A percentile compares a stretch with the other conserved stretches of the same genome.
These are phyloP conservation scores for Harpagoxenus sublaevis DNA, from an alignment of 2,888 invertebrate genomes.

Conservation along the genomic window DNA sequence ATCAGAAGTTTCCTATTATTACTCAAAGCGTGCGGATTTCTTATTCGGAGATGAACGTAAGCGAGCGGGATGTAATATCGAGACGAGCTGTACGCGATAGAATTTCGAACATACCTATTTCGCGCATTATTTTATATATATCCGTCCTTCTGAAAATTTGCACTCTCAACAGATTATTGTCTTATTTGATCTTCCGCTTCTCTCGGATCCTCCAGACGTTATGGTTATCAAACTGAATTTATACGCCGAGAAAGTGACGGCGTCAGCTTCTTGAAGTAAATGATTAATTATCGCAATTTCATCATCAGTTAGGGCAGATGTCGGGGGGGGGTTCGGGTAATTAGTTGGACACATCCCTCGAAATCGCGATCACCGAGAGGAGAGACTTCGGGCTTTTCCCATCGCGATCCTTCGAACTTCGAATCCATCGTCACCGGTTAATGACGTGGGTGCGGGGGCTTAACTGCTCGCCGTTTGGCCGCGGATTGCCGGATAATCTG, in stretches of 20 bases:
- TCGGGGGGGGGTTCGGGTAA: slow-evolving; percentile 17
- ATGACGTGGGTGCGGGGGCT: slow-evolving; percentile 50
- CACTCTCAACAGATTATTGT: slow-evolving; percentile 55
- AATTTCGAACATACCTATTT: not conserved
- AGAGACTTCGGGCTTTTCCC: slow-evolving; percentile 34
- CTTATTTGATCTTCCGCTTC: slow-evolving; percentile 48
- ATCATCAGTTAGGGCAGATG: slow-evolving; percentile 35
- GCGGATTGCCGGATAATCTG: slow-evolving; percentile 57
- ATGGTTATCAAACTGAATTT: slow-evolving; percentile 38
- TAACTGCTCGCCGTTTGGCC: slow-evolving; percentile 51
- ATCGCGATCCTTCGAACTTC: slow-evolving; percentile 52
- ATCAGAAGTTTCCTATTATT: slow-evolving; percentile 66
- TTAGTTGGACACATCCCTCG: slow-evolving; percentile 46
- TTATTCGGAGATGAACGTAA: slow-evolving; percentile 11
- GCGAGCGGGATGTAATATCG: slow-evolving; percentile 19
- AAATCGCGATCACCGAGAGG: slow-evolving; percentile 31
- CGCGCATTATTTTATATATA: slow-evolving; percentile 28
- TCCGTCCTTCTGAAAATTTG: slow-evolving; percentile 13
- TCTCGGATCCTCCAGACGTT: not conserved
- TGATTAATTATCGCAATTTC: slow-evolving; percentile 50
- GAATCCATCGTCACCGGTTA: slow-evolving; percentile 49
- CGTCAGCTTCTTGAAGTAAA: slow-evolving; percentile 48
- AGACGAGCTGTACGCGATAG: not conserved
- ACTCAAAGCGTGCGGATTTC: slow-evolving; percentile 37
- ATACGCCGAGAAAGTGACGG: slow-evolving; percentile 29